phyloP scores from a whole-genome alignment of 2,797 vertebrate genomes.

The Tamandua tetradactyla region DNA sequence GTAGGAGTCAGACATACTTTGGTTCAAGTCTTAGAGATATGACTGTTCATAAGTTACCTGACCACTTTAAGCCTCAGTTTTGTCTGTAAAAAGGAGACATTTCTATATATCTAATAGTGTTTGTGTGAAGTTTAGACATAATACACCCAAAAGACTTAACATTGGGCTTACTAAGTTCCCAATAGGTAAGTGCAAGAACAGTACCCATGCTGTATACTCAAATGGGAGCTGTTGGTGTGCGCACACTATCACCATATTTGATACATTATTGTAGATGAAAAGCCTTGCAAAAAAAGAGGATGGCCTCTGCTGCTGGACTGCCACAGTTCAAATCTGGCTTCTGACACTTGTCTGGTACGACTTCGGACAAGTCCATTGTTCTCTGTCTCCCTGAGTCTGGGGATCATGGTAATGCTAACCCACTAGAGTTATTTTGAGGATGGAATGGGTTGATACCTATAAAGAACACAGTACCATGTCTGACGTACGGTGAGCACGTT shows the following conservation, averaged over 20 bases:
- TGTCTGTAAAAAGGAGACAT: background rate
- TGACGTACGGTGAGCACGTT: background rate
- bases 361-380: background rate
- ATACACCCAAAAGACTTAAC: background rate
- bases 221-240: background rate
- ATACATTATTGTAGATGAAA: too few relatives aligned
- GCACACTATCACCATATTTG: too few relatives aligned
- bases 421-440: background rate
- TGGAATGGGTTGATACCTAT: background rate
- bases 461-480: background rate
- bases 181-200: background rate
- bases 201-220: background rate
- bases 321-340: background rate
- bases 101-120: background rate
- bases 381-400: background rate
- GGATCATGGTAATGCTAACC: background rate
- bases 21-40: background rate
- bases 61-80: background rate
- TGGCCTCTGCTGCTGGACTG: background rate
- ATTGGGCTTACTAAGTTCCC: background rate
- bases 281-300: background rate
- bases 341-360: background rate
- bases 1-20: background rate
- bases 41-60: background rate
- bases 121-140: background rate